These are phyloP conservation scores for Melanotaenia duboulayi DNA, from an alignment of 2,113 vertebrate genomes.

Conservation along the genomic window DNA sequence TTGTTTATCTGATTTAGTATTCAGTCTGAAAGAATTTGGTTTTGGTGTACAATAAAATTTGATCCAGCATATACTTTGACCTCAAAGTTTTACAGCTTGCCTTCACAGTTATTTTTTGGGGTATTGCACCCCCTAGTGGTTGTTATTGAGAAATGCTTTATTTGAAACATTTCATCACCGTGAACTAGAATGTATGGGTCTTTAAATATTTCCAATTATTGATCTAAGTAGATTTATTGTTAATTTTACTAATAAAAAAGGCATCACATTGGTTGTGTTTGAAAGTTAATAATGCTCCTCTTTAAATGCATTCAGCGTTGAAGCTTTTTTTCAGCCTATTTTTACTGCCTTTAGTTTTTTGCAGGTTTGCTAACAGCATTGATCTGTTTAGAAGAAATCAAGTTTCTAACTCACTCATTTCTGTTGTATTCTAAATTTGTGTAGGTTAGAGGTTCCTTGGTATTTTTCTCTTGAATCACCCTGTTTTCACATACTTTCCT, in stretches of 20 bases:
- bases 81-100: neutral
- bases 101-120: conserved; percentile 22
- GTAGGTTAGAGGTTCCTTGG: neutral
- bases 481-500: conserved; percentile 60
- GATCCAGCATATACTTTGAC: conserved; percentile 20
- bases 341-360: neutral
- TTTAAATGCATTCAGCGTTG: conserved; percentile 10
- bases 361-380: neutral
- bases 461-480: conserved; percentile 30
- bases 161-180: neutral
- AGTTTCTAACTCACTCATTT: neutral
- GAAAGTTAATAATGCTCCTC: conserved; percentile 3
- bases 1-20: neutral
- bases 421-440: neutral
- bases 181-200: neutral
- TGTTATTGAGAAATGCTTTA: conserved; percentile 8
- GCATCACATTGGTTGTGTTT: neutral
- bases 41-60: neutral
- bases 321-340: conserved; percentile 3
- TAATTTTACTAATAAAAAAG: too few relatives aligned
- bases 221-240: neutral
- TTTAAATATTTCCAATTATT: neutral
- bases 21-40: neutral
- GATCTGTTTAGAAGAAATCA: neutral
- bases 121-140: conserved; percentile 76